phyloP scores from a whole-genome alignment of 2,113 vertebrate genomes.

The Lonchura striata region DNA sequence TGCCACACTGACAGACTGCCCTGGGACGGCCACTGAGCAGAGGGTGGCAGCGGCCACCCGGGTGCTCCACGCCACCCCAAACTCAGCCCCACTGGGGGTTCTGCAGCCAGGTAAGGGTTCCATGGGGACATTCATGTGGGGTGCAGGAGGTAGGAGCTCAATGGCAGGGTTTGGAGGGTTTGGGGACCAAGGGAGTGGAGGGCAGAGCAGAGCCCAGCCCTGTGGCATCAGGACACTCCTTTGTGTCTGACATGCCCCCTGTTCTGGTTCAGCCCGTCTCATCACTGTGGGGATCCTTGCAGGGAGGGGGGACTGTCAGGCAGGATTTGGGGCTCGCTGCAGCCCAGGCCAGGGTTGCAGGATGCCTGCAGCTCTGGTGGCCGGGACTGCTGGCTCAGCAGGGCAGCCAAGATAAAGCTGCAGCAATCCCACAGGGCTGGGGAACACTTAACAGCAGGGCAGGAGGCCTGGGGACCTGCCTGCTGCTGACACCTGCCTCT shows the following conservation, averaged over 20 bases:
- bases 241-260: too few species aligned
- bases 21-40: rapidly evolving
- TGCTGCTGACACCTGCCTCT: not conserved
- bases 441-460: not conserved
- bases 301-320: rapidly evolving
- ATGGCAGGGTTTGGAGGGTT: not conserved
- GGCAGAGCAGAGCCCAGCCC: not conserved
- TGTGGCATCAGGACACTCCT: not conserved
- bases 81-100: rapidly evolving
- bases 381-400: conserved; percentile 14
- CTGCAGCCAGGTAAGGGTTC: conserved; percentile 5
- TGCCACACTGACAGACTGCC: not conserved
- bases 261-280: not conserved
- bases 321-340: not conserved
- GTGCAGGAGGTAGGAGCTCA: not conserved
- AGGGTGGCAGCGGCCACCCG: rapidly evolving
- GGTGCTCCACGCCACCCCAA: not conserved
- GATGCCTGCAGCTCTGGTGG: rapidly evolving
- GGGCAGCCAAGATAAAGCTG: not conserved
- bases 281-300: not conserved
- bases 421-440: not conserved
- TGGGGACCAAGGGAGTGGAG: not conserved
- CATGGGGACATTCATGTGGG: not conserved
- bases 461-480: not conserved
- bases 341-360: not conserved